These are phyloP conservation scores for Euglossa dilemma DNA, from an alignment of 1,140 invertebrate species.

Conservation along the genomic window DNA sequence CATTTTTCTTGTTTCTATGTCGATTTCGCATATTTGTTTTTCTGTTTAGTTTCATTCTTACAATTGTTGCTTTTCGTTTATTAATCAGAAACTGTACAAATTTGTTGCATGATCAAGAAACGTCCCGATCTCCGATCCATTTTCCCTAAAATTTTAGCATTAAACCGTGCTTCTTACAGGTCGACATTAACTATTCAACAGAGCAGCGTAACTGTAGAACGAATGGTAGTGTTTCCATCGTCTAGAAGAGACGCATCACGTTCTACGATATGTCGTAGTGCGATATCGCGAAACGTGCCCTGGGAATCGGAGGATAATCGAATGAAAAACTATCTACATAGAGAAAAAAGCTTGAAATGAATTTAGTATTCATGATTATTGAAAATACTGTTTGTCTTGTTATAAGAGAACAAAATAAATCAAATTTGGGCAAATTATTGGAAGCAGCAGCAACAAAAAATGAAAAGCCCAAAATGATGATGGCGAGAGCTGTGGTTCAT, in stretches of 20 bases:
- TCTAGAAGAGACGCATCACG: slow-evolving; percentile 42
- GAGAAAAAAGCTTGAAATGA: slow-evolving; percentile 29
- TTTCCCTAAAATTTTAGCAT: slow-evolving; percentile 71
- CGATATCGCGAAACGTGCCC: slow-evolving; percentile 33
- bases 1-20: slow-evolving; percentile 22
- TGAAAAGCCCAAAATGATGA: slow-evolving; percentile 4
- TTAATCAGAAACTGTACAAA: slow-evolving; percentile 16
- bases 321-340: slow-evolving; percentile 31
- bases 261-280: slow-evolving; percentile 31
- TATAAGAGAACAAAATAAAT: slow-evolving; percentile 12
- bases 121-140: slow-evolving; percentile 43
- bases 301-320: slow-evolving; percentile 57
- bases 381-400: slow-evolving; percentile 28
- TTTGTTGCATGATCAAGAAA: slow-evolving; percentile 56
- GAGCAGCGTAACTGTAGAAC: slow-evolving; percentile 61
- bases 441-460: background rate
- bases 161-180: slow-evolving; percentile 82
- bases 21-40: slow-evolving; percentile 16
- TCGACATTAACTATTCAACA: slow-evolving; percentile 73
- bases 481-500: slow-evolving; percentile 26
- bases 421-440: slow-evolving; percentile 1
- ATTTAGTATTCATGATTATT: slow-evolving; percentile 41
- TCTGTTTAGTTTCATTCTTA: slow-evolving; percentile 15
- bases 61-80: slow-evolving; percentile 2
- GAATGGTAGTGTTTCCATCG: slow-evolving; percentile 41